Base-by-base conservation (phyloP, 1,140 invertebrate genomes). In the Pseudomyrmex dendroicus region DNA sequence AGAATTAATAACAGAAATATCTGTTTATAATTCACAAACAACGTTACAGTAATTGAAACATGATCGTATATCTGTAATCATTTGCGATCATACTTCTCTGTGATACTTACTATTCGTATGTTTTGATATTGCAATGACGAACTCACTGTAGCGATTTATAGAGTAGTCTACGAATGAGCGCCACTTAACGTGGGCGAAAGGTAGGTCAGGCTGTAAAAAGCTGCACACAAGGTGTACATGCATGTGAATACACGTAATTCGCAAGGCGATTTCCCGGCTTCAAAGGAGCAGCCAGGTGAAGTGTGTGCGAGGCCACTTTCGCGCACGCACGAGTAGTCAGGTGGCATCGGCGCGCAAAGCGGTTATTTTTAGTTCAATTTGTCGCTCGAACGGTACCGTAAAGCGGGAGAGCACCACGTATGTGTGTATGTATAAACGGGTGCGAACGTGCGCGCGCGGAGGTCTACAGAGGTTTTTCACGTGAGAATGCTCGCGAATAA, bases 361-460 rank as follows among this genome's bases (percentile, higher is more conserved):
- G 90, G 91, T 93, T 93, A 93, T 94, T 93, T 94, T 94, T 94
- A 94, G 92, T 92, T 91, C 89, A 91, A 93, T 94, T 94, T 93
- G 91, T 90, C 91, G 92, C 92, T 93, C 90, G 90, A 91, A 90
- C 90, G 91, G 90, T 90, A 90, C 88, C 92, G 89, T 90, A 92
- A 94, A 93, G 92, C 89, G 80, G 84, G 57, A 64, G 67, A 17
- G 52, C 86, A 13, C 22, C 63, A 61, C 63, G 73, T 84, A 84
- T 73, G 76, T 64, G 63, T 59, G 62, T 22, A 61, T 20, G 61
- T 15, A 73, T 61, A 62, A 70, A 48, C 46, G 48, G 48, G 10
- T 15, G 13, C 8, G 20, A 3, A 5, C 15, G 5, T 9, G 9
- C 35, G 35, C 35, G 20, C n/a, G 54, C 44, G 44, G 68, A 10